Base-by-base conservation (phyloP, 2,888 invertebrate genomes). In the Pyrrhia umbra region DNA sequence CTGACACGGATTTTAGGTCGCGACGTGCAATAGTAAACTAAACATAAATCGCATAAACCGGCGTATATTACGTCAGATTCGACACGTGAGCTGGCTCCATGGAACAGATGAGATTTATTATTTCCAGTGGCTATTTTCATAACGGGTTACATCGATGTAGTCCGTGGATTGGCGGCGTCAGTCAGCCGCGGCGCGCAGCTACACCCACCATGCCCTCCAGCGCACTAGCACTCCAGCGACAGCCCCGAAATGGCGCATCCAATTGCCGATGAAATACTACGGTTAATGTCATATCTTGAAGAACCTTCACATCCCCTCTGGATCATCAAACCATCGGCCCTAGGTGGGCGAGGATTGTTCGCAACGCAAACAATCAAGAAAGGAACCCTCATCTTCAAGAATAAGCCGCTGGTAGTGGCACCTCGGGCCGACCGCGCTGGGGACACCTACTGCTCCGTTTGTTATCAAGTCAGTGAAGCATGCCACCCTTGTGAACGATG, bases 311-410 rank as follows among this genome's bases (percentile, higher is more conserved):
- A 72, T 27, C 68, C 74, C 1, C 77, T 70, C n/a, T 97, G 97
- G 96, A 90, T 86, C 45, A 93, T 97, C 51, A 92, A 90, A 68
- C 85, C 90, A 74, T 97, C 97, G 0, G 79, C 85, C 13, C 85
- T 96, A 13, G 96, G 96, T 21, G 97, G 97, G 16, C 96, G 97
- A 71, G 97, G 97, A 23, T 80, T 97, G 18, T 96, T 97, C 77
- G 97, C 97, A 25, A 92, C 90, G 1, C 91, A 95, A 58, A 94
- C 95, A 75, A 96, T 97, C 49, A 88, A 92, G 64, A 89, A 90
- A 55, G 97, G 97, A 52, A 96, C 96, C 78, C 81, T 96, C 4
- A 96, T 98, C 68, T 97, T 97, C 83, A 88, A 90, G 20, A 97
- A 97, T 85, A 93, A 91, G 54, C 96, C 97, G 0, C 84, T 97